Base-by-base conservation (phyloP, 2,113 vertebrate species). In the Nannospalax galili region DNA sequence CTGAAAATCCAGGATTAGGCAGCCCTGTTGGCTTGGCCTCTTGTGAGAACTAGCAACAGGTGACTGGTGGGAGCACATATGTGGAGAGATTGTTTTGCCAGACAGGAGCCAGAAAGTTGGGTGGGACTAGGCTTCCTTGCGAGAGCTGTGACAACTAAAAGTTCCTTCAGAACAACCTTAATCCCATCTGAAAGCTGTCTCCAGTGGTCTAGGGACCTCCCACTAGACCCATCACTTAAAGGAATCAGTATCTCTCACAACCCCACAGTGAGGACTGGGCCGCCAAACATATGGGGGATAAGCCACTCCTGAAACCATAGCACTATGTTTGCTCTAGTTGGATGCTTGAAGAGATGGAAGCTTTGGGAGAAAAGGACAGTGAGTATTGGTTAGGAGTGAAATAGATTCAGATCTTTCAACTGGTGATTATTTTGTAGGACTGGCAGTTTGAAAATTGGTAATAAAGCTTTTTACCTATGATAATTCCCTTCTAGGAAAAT, bases 401-500 rank as follows among this genome's bases (percentile, higher is more conserved):
- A 37, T 14, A 84, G 84, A 90, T 60, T 52, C 32, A 70, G 1
- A 19, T 65, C 45, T 88, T 87, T 92, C 62, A 35, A 40, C 60
- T 67, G 30, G 56, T 56, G 58, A 62, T 84, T 72, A 20, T 82
- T 91, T 79, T 79, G 1, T 90, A 28, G 35, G 10, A 52, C 56
- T 84, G n/a, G 11, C 72, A 80, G 19, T 80, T 79, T 42, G 42
- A 79, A 85, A 96, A 73, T 30, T 62, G 40, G 14, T 77, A 37
- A 65, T 79, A 77, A 62, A 91, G 22, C 65, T 92, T 52, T 90
- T 88, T 88, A 90, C 84, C 91, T 92, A 0, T 88, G 78, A 28
- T 62, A 48, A 95, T 93, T 96, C 86, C 90, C 74, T 84, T 88
- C 56, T 37, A 74, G 90, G 81, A 88, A 95, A 88, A 72, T 96